phyloP scores from a whole-genome alignment of 2,113 vertebrate genomes.

The Vidua chalybeata region DNA sequence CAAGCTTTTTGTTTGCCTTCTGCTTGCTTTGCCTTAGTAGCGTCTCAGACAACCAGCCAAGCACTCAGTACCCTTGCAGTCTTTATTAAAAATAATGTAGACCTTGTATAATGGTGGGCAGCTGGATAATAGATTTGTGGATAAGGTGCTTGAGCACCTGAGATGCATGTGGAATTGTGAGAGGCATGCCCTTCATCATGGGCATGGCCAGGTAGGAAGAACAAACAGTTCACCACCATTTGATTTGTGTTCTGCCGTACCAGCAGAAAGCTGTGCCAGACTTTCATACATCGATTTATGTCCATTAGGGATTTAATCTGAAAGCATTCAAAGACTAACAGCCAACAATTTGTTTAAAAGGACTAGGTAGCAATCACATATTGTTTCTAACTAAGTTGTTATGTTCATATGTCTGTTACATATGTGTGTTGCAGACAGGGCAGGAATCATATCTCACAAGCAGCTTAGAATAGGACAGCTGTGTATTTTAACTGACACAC shows the following conservation, averaged over 20 bases:
- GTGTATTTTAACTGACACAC: neutral
- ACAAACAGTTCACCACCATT: neutral
- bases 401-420: neutral
- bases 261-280: neutral
- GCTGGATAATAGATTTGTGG: neutral
- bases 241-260: neutral
- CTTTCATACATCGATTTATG: neutral
- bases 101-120: neutral
- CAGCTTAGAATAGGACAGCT: neutral
- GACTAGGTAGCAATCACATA: neutral
- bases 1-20: neutral
- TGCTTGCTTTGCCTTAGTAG: neutral
- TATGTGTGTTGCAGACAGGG: neutral
- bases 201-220: neutral
- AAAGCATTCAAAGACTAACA: slow-evolving; percentile 12
- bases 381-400: neutral
- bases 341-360: neutral
- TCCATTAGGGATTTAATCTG: slow-evolving; percentile 2
- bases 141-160: neutral
- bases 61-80: neutral
- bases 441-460: neutral
- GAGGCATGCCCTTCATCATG: neutral
- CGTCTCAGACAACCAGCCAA: neutral
- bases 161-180: neutral
- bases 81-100: neutral